Base-by-base conservation (phyloP, 2,113 vertebrate genomes). In the Nothobranchius furzeri region DNA sequence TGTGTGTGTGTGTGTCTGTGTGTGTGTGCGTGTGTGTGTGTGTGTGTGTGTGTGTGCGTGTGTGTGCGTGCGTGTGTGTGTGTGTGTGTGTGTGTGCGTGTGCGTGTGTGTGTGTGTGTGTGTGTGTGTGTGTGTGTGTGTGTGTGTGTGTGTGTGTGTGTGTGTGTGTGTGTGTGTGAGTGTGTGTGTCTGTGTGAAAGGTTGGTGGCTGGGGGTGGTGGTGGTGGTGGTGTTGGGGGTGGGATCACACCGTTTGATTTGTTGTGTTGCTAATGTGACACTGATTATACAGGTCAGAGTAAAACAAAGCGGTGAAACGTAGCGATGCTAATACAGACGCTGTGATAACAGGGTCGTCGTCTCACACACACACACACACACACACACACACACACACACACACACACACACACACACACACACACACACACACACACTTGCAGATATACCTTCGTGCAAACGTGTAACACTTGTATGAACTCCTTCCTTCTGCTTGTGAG, bases 181-280 rank as follows among this genome's bases (percentile, higher is more conserved):
- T 20, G 20, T 20, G 75, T 58, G 63, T 25, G 68, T 63, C 42
- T 35, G 70, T 15, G 65, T 14, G 64, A 35, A 70, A 65, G 85
- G 79, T 79, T 80, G 78, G 52, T 91, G 54, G 54, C 35, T 56
- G 14, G 54, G 35, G n/a, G 36, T 52, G 54, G 13, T 58, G 56
- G 11, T 3, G 9, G 59, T n/a, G 12, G n/a, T 46, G 35, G 14
- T 15, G n/a, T 13, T 42, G 11, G 17, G 62, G 88, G 92, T 94
- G 94, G 94, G 94, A 95, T 96, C 93, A 88, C 94, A 94, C 93
- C 93, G 95, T 97, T 98, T 98, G 96, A 97, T 97, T 98, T 98
- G 96, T 98, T 98, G 96, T 97, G 95, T 98, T 98, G 96, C 96
- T 97, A 96, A 97, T 96, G 96, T 98, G 96, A 98, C 96, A 96